Evolutionary conservation across 2,797 vertebrate genomes (phyloP).

Genomic region (Parauchenoglanis ngamensis): DNA sequence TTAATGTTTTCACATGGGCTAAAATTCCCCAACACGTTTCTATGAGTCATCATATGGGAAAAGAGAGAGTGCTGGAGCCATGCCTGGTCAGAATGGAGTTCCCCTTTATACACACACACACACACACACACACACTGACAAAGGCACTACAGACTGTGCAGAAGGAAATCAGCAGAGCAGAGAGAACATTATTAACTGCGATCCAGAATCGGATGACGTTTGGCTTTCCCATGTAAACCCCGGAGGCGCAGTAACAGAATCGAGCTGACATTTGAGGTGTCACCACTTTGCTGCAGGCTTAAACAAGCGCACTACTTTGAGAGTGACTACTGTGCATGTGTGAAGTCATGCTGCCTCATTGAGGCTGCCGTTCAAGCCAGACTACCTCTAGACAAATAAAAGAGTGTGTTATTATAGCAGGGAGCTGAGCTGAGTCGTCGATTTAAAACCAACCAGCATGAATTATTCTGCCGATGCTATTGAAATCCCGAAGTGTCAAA

Average conservation of each 20-base stretch:
- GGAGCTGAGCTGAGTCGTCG: neutral
- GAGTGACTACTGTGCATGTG: constrained; percentile 34
- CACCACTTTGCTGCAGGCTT: constrained; percentile 13
- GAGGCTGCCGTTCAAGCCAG: constrained; percentile 16
- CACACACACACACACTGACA: constrained; percentile 41
- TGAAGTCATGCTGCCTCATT: constrained; percentile 45
- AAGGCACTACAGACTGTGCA: constrained; percentile 32
- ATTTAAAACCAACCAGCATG: neutral
- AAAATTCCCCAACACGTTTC: constrained; percentile 56
- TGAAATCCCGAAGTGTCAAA: neutral
- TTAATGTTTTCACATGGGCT: constrained; percentile 28
- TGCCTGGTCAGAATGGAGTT: constrained; percentile 59
- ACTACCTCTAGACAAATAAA: constrained; percentile 27
- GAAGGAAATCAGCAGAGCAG: constrained; percentile 13
- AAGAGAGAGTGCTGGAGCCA: constrained; percentile 53
- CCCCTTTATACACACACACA: constrained; percentile 53
- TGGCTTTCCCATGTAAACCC: constrained; percentile 30
- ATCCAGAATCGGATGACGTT: constrained; percentile 30
- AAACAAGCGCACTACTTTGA: constrained; percentile 34
- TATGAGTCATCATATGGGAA: constrained; percentile 60
- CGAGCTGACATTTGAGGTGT: constrained; percentile 31
- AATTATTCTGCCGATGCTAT: neutral
- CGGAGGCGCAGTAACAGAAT: constrained; percentile 30
- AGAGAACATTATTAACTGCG: constrained; percentile 22
- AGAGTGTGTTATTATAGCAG: neutral